phyloP scores from a whole-genome alignment of 2,113 vertebrate genomes.

The Centropus bengalensis region DNA sequence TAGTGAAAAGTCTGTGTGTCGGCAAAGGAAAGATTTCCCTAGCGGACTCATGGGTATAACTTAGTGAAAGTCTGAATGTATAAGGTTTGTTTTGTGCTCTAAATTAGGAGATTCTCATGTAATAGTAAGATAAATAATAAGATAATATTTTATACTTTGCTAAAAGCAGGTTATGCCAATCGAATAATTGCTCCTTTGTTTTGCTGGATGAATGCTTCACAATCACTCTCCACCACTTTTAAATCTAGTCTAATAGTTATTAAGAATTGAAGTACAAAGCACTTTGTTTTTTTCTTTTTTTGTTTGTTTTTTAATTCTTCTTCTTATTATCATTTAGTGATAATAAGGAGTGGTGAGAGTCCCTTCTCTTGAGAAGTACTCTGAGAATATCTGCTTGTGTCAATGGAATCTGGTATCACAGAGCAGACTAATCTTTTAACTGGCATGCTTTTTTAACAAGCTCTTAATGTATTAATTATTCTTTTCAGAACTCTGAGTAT shows the following conservation, averaged over 20 bases:
- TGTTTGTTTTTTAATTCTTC: not conserved
- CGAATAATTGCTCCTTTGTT: not conserved
- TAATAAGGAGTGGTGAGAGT: not conserved
- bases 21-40: not conserved
- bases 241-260: not conserved
- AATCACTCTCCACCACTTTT: not conserved
- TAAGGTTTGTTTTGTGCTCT: not conserved
- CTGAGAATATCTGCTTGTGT: not conserved
- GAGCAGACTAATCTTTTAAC: not conserved
- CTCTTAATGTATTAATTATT: not conserved
- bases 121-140: not conserved
- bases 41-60: not conserved
- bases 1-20: not conserved
- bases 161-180: not conserved
- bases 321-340: too few relatives aligned
- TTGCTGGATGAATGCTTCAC: not conserved
- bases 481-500: not conserved
- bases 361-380: not conserved
- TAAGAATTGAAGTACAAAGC: not conserved
- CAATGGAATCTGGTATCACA: not conserved
- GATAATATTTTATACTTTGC: not conserved
- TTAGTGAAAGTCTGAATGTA: not conserved
- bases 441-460: not conserved
- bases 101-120: not conserved
- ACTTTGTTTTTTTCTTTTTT: too few relatives aligned